Base-by-base conservation (phyloP, 2,113 vertebrate genomes). In the Caranx melampygus region DNA sequence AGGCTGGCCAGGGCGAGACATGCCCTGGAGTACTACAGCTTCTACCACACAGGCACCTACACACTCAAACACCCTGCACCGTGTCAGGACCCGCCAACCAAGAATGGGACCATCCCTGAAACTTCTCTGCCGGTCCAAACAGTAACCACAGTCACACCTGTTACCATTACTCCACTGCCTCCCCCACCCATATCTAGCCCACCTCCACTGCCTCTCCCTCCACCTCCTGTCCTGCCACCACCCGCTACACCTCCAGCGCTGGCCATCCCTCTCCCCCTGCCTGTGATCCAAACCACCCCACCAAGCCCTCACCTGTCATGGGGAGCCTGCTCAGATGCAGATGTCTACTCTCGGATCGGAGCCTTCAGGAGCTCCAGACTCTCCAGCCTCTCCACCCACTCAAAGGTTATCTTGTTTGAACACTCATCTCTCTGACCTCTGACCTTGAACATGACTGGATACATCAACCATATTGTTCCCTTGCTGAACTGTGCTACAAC, bases 391-490 rank as follows among this genome's bases (percentile, higher is more conserved):
- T 93, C 91, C 63, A 93, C 73, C 72, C 91, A 91, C 6, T 93
- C 93, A 0, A 92, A 91, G 44, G 95, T 95, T 64, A 94, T 95
- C 62, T 89, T 95, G 74, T 95, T 95, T 84, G 94, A 95, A 73
- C 95, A 95, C 74, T 95, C 95, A 0, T 89, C 94, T 16, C 82
- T 95, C 45, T 95, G 91, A 95, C 21, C 16, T 47, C 15, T 37
- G 11, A n/a, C 11, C 1, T 14, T 40, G 16, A 34, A 12, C 35
- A 11, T 40, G 51, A 49, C 34, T 26, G 35, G 9, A 57, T 66
- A 40, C 2, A 10, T 42, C 26, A 20, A 58, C 58, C 33, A 54
- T 26, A 49, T 26, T 4, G 1, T 16, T 52, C 37, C 14, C 18
- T 7, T 37, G 18, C 45, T 0, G 16, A 11, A 58, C 26, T 54